Evolutionary conservation across 1,140 invertebrate species (phyloP).

Genomic region (Cydia pomonella): DNA sequence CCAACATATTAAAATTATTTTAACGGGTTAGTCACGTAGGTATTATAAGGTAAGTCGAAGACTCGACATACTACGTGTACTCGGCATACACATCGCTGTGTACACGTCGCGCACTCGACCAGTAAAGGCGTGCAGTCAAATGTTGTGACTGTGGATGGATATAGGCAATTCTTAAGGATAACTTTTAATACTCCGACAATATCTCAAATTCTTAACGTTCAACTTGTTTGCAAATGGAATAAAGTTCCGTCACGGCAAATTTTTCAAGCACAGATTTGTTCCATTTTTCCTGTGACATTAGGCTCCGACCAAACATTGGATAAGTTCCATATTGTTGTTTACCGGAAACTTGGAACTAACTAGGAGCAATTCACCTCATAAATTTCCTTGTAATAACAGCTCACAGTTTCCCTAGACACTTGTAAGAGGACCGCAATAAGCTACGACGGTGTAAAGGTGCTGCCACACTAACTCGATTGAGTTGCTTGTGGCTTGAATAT

Average conservation of each 20-base stretch:
- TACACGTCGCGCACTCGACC: too few relatives aligned
- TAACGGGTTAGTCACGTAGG: too few relatives aligned
- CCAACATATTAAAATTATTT: too few relatives aligned
- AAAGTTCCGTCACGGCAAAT: slow-evolving; percentile 59
- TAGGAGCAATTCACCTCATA: slow-evolving; percentile 70
- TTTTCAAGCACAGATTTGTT: slow-evolving; percentile 62
- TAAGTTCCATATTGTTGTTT: slow-evolving; percentile 77
- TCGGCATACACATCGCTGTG: too few relatives aligned
- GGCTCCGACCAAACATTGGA: slow-evolving; percentile 57
- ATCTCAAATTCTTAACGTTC: slow-evolving; percentile 2
- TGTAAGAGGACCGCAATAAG: slow-evolving; percentile 69
- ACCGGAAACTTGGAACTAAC: slow-evolving; percentile 70
- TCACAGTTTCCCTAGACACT: slow-evolving; percentile 74
- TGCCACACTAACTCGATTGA: slow-evolving; percentile 3
- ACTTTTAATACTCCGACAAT: background rate
- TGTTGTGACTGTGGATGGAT: too few relatives aligned
- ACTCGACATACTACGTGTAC: too few relatives aligned
- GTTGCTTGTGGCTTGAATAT: background rate
- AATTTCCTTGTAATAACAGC: slow-evolving; percentile 77
- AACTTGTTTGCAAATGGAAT: slow-evolving; percentile 38
- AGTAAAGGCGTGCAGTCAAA: too few relatives aligned
- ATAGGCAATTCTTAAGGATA: background rate
- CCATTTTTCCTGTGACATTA: slow-evolving; percentile 64
- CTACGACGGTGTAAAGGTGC: slow-evolving; percentile 41
- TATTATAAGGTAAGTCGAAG: too few relatives aligned